Percentiles rank a stretch among this genome's conserved stretches.
phyloP scores from a whole-genome alignment of 2,113 vertebrate genomes.

The Thermophis baileyi region DNA sequence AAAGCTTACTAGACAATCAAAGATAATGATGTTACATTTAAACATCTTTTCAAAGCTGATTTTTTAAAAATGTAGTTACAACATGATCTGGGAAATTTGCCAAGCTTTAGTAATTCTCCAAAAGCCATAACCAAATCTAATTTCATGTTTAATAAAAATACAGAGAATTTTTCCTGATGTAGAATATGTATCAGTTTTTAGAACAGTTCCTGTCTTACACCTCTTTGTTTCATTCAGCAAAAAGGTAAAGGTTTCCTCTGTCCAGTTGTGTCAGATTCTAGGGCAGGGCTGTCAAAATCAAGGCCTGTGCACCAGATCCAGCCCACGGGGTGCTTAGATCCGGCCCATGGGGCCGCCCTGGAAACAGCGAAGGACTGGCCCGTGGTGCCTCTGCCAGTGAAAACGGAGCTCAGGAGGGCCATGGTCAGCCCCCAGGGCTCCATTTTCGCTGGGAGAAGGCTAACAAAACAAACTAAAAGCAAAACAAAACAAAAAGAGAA shows the following conservation, averaged over 20 bases:
- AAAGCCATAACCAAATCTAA: constrained; percentile 14
- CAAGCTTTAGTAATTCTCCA: constrained; percentile 25
- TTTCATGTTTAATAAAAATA: constrained; percentile 23
- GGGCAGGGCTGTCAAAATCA: neutral
- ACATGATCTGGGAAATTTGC: constrained; percentile 28
- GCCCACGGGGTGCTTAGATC: too few species aligned
- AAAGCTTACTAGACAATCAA: constrained; percentile 30
- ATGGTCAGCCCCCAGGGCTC: too few species aligned
- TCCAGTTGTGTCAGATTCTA: neutral
- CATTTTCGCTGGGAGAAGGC: too few species aligned
- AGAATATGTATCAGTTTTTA: neutral
- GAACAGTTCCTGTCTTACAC: neutral
- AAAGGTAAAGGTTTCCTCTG: neutral
- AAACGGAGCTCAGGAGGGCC: too few species aligned
- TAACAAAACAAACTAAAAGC: too few species aligned
- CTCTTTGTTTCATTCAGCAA: neutral
- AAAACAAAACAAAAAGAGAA: too few species aligned
- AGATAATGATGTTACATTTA: constrained; percentile 18
- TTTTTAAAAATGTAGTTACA: constrained; percentile 24
- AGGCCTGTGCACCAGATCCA: too few species aligned
- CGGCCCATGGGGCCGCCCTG: too few species aligned
- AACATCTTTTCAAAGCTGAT: constrained; percentile 14
- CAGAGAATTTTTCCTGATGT: neutral
- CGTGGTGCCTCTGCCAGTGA: too few species aligned
- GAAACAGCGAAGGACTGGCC: too few species aligned